Base-by-base conservation (phyloP, 2,888 invertebrate genomes). In the Xylocampa areola region DNA sequence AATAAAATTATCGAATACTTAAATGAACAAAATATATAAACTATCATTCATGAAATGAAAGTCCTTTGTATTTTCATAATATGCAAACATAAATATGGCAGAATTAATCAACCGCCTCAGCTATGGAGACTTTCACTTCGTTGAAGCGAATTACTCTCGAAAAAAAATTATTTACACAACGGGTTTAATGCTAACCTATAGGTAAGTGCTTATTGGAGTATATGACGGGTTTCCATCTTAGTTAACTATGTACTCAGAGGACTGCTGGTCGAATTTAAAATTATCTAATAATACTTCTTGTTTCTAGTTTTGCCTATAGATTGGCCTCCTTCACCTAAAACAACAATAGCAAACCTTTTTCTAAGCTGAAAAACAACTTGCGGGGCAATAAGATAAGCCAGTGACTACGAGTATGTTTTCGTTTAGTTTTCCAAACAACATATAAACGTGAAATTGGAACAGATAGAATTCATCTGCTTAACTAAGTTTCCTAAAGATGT, bases 351-450 rank as follows among this genome's bases (percentile, higher is more conserved):
- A 45, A 43, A 53, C 17, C 32, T 53, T 51, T 43, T 35, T 35
- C 17, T 45, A 32, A 53, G 32, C 29, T 37, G 17, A 43, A 64
- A 53, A 53, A 44, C 32, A 45, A 61, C 35, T 60, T 52, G 33
- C 47, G 13, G 6, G 4, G 10, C 51, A 49, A 48, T 51, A 43
- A 50, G 57, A 68, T 57, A 58, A 64, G 48, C 35, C 40, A 45
- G 17, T 11, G 29, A 16, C 36, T 10, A n/a, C n/a, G n/a, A n/a
- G n/a, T n/a, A 45, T 49, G 45, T 64, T 51, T 60, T 60, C 37
- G 40, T 49, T 45, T 45, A 61, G 62, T 62, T 49, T 35, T 8
- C 23, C 29, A 43, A 55, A 66, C 41, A 52, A 43, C 35, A 33
- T 40, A 21, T 29, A 57, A 61, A 35, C n/a, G 32, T 47, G 32